Base-by-base conservation (phyloP, 2,888 invertebrate genomes). In the Protonemura montana region DNA sequence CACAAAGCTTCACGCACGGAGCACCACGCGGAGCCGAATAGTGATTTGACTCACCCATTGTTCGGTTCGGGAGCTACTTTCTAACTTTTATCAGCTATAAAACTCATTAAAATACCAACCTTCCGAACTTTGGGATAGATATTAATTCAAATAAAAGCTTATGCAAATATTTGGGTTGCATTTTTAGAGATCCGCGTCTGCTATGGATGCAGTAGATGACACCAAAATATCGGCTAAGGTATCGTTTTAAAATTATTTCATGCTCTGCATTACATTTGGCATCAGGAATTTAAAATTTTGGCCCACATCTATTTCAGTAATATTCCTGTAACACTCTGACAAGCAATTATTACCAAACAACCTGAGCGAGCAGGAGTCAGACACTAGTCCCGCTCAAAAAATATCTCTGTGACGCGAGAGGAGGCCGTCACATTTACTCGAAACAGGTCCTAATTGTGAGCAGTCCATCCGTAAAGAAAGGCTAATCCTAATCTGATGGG, bases 371-470 rank as follows among this genome's bases (percentile, higher is more conserved):
- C 35, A 35, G 35, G 35, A 35, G 35, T 35, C 35, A 35, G 10
- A 10, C 35, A 6, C 3, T 10, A 35, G 35, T 35, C 35, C 10
- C n/a, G n/a, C n/a, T n/a, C n/a, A n/a, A n/a, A n/a, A n/a, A 41
- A 41, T 59, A 2, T 3, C 59, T 1, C 6, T 59, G 13, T 59
- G 59, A 59, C 59, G 21, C 59, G 59, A 59, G n/a, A n/a, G 21
- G 16, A 59, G 59, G 59, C 59, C 59, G 59, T 59, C 59, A 59
- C 13, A 59, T 59, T 10, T 59, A 35, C 35, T 35, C 41, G 83
- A 28, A 84, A 76, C 84, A 84, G 84, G 84, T 84, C 84, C 84
- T 84, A 84, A 84, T 84, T 84, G 84, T 84, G 30, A 21, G 78
- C 28, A 81, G n/a, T 81, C 28, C 81, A 81, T 29, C 81, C 78